Evolutionary conservation across 2,888 invertebrate genomes (phyloP).

Genomic region (Chorisops tibialis): DNA sequence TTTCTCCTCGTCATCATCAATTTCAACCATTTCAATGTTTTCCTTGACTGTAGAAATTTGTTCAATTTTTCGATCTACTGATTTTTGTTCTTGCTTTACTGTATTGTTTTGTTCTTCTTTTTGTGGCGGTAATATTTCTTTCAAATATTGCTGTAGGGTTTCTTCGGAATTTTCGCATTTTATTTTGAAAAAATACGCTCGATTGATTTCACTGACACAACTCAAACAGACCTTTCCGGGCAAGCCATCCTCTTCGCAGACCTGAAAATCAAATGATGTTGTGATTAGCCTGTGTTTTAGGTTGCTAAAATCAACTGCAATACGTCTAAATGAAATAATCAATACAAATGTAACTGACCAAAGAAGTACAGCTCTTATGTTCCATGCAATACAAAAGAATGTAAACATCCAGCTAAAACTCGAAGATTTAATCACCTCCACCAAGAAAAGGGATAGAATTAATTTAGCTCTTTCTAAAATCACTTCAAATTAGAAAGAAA

Average conservation of each 20-base stretch:
- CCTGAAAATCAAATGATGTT: slow-evolving; percentile 23
- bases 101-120: slow-evolving; percentile 4
- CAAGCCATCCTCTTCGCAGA: slow-evolving; percentile 42
- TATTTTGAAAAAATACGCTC: slow-evolving; percentile 49
- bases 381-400: no score
- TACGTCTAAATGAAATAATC: no score
- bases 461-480: no score
- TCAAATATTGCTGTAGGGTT: slow-evolving; percentile 45
- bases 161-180: slow-evolving; percentile 49
- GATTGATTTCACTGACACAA: slow-evolving; percentile 50
- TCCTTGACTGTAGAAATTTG: slow-evolving; percentile 6
- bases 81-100: neutral
- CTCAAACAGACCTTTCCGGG: slow-evolving; percentile 48
- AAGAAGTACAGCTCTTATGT: no score
- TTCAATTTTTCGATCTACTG: neutral
- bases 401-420: no score
- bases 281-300: neutral
- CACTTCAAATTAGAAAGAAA: no score
- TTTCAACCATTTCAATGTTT: slow-evolving; percentile 3
- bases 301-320: no score
- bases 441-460: no score
- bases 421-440: no score
- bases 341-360: no score
- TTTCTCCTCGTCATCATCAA: slow-evolving; percentile 6
- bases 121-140: slow-evolving; percentile 6